phyloP scores from a whole-genome alignment of 2,888 invertebrate genomes.

The Xylophagus ater region DNA sequence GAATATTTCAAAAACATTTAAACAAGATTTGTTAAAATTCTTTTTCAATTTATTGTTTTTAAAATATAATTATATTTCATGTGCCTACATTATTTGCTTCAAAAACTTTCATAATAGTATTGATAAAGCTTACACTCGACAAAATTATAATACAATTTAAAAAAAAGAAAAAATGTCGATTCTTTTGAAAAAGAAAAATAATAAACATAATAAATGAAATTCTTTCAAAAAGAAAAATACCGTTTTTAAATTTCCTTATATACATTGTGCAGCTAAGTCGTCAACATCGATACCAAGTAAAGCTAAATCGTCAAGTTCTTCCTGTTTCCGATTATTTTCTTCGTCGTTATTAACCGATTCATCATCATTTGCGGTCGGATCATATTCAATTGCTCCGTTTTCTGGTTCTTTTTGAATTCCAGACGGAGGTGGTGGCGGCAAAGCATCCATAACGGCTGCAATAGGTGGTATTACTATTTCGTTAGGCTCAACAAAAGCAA shows the following conservation, averaged over 20 bases:
- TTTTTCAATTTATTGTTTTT: no score
- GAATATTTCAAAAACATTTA: no score
- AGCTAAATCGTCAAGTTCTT: conserved; percentile 60
- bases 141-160: no score
- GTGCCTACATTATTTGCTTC: no score
- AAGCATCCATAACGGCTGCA: conserved; percentile 14
- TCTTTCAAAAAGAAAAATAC: not conserved
- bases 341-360: conserved; percentile 25
- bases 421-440: conserved; percentile 20
- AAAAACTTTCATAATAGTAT: no score
- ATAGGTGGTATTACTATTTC: conserved; percentile 13
- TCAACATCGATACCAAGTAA: conserved; percentile 79
- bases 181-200: not conserved
- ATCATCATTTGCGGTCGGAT: conserved; percentile 22
- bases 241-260: conserved; percentile 23
- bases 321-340: conserved; percentile 26
- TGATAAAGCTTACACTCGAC: no score
- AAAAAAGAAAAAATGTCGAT: not conserved
- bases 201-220: not conserved
- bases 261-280: conserved; percentile 45
- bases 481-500: not conserved
- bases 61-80: no score
- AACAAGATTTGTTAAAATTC: no score
- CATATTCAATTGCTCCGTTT: conserved; percentile 20
- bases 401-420: conserved; percentile 11